phyloP scores from a whole-genome alignment of 2,797 vertebrate species.

The Gymnocypris eckloni region DNA sequence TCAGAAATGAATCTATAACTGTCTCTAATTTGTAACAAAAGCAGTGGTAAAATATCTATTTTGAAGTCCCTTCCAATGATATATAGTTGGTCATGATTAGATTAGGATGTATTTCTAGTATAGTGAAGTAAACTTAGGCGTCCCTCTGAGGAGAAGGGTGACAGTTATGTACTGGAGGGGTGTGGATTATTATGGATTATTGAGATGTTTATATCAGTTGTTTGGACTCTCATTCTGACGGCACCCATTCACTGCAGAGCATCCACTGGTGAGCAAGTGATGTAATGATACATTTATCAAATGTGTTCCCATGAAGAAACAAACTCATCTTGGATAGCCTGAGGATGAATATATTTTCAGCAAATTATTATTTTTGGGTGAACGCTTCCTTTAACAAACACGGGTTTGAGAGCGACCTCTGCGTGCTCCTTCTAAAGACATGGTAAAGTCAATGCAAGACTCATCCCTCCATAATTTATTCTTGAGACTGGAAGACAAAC shows the following conservation, averaged over 20 bases:
- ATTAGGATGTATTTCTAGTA: too few species aligned
- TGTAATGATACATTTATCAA: not conserved
- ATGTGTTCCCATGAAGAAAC: not conserved
- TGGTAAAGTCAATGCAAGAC: not conserved
- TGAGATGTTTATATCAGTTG: too few species aligned
- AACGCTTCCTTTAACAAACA: not conserved
- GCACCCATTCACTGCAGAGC: not conserved
- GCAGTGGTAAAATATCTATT: too few species aligned
- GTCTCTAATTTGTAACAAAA: too few species aligned
- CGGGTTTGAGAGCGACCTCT: not conserved
- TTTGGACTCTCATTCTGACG: not conserved
- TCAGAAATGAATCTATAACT: too few species aligned
- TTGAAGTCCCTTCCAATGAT: too few species aligned
- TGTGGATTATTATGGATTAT: too few species aligned
- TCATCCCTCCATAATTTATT: slow-evolving; percentile 3
- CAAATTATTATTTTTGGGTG: not conserved
- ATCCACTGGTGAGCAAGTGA: not conserved
- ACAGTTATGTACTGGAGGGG: too few species aligned
- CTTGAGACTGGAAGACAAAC: slow-evolving; percentile 30
- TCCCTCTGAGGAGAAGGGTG: too few species aligned
- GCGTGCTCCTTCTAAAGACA: not conserved
- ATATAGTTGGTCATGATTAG: too few species aligned
- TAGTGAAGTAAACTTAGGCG: too few species aligned
- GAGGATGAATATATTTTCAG: not conserved
- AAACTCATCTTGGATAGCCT: not conserved